Evolutionary conservation across 2,888 invertebrate genomes (phyloP).

Genomic region (Peribatodes rhomboidaria): DNA sequence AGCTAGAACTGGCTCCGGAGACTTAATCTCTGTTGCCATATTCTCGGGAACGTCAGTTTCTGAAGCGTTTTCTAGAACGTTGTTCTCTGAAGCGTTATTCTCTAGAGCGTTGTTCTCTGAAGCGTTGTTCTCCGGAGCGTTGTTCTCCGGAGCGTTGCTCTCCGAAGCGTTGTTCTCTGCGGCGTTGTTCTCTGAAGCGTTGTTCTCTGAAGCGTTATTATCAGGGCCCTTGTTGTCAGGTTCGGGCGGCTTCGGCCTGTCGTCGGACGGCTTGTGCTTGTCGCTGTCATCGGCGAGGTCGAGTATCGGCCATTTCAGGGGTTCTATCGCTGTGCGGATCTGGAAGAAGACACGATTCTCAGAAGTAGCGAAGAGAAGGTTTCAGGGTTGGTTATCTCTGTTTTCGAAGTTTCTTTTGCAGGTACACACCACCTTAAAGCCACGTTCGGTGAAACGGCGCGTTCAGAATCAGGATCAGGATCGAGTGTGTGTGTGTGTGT

Average conservation of each 20-base stretch:
- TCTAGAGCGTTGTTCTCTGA: too few species aligned
- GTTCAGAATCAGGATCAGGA: too few species aligned
- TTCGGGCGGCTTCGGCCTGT: slow-evolving; percentile 12
- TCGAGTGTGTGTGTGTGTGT: too few species aligned
- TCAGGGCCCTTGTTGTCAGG: slow-evolving; percentile 9
- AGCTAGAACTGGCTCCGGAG: slow-evolving; percentile 37
- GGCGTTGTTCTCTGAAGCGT: neutral
- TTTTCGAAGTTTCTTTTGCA: too few species aligned
- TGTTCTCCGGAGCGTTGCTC: neutral
- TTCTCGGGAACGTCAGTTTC: too few species aligned
- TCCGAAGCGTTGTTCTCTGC: slow-evolving; percentile 3
- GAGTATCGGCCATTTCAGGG: slow-evolving; percentile 95
- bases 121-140: slow-evolving; percentile 1
- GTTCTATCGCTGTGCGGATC: slow-evolving; percentile 94
- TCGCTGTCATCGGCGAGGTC: slow-evolving; percentile 80
- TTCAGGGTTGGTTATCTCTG: too few species aligned
- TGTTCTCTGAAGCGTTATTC: too few species aligned
- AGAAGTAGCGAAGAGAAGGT: neutral
- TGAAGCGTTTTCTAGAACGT: neutral
- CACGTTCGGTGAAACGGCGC: too few species aligned
- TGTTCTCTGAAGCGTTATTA: slow-evolving; percentile 2
- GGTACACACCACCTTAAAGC: too few species aligned
- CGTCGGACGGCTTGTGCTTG: slow-evolving; percentile 28
- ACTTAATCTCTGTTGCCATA: slow-evolving; percentile 11
- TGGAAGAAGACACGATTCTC: slow-evolving; percentile 56